Evolutionary conservation across 2,888 invertebrate genomes (phyloP).

Genomic region (Seira sanloemensis): DNA sequence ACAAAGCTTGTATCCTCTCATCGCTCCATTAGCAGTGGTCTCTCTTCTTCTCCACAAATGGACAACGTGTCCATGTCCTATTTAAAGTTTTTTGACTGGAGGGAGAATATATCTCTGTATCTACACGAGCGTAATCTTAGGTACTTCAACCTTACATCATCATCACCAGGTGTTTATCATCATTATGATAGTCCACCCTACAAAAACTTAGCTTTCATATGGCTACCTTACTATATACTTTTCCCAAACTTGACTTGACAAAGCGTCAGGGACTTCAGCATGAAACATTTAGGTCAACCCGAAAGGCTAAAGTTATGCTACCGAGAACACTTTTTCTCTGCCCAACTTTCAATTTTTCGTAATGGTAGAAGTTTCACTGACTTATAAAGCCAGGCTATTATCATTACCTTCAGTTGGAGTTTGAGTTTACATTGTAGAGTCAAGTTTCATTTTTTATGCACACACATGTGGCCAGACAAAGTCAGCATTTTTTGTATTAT

Average conservation of each 20-base stretch:
- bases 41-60: not conserved
- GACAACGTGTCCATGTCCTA: constrained; percentile 14
- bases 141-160: not conserved
- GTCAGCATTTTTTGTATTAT: not conserved
- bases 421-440: constrained; percentile 23
- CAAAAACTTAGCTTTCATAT: not conserved
- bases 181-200: not conserved
- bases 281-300: constrained; percentile 38
- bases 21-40: not conserved
- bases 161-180: constrained; percentile 24
- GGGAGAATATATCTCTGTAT: no score
- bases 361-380: not conserved
- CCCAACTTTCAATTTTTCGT: not conserved
- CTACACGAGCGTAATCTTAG: not conserved
- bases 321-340: no score
- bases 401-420: not conserved
- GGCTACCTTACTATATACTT: not conserved
- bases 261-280: not conserved
- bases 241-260: not conserved
- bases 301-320: no score
- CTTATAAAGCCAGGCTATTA: not conserved
- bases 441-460: constrained; percentile 23
- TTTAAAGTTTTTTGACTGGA: constrained; percentile 35
- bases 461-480: not conserved
- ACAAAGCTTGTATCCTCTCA: not conserved